These are phyloP conservation scores for Cantharis lateralis DNA, from an alignment of 2,888 invertebrate genomes.

Conservation along the genomic window DNA sequence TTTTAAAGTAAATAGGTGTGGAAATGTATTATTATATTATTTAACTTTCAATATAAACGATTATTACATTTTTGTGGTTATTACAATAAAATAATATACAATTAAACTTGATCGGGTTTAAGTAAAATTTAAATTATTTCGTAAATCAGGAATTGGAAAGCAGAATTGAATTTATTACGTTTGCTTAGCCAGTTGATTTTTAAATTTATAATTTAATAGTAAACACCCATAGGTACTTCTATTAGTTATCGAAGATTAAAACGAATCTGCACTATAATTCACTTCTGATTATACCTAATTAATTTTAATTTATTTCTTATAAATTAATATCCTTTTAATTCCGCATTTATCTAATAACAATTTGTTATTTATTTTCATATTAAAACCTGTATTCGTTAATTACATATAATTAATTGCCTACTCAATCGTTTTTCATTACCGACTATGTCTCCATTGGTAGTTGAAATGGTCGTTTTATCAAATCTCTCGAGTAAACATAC, in stretches of 20 bases:
- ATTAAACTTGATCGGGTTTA: no score
- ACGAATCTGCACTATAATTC: neutral
- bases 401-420: neutral
- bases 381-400: neutral
- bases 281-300: neutral
- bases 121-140: no score
- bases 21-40: no score
- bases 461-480: neutral
- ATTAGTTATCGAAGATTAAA: neutral
- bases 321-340: neutral
- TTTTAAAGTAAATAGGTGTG: no score
- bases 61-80: no score
- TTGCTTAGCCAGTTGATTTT: neutral
- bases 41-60: no score
- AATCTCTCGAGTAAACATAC: neutral
- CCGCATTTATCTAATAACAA: neutral
- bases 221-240: neutral
- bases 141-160: no score
- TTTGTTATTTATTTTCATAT: neutral
- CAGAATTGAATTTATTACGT: no score
- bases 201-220: neutral
- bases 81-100: no score
- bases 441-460: neutral
- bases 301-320: neutral
- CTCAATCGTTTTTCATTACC: neutral